Conservation (phyloP, 2,113 vertebrate genomes). For the Accipiter cooperii region DNA sequence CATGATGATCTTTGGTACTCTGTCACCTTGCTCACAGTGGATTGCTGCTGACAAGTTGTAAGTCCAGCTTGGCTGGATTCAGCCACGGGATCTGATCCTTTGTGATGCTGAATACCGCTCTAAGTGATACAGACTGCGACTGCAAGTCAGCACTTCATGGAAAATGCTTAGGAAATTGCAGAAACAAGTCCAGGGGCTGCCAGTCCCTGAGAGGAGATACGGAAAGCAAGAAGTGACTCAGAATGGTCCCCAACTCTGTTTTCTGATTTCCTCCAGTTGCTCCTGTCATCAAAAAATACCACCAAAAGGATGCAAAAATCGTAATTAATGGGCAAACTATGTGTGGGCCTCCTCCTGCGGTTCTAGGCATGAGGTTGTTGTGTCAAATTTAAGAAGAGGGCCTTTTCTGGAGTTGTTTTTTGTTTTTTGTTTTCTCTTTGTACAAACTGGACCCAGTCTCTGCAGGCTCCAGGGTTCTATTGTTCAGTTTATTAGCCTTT, state of each 20-base stretch:
- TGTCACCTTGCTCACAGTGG: constrained; percentile 19
- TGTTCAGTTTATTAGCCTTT: constrained; percentile 51
- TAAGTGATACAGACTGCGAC: constrained; percentile 9
- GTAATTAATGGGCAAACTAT: neutral
- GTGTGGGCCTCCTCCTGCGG: neutral
- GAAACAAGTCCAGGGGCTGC: neutral
- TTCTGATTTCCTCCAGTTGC: constrained; percentile 5
- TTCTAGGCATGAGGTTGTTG: constrained; percentile 22
- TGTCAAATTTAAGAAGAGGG: neutral
- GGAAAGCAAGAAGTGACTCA: neutral
- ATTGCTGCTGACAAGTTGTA: constrained; percentile 47
- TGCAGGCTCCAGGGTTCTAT: constrained; percentile 33
- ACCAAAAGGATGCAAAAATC: neutral
- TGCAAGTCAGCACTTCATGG: constrained; percentile 44
- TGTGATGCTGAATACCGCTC: constrained; percentile 15
- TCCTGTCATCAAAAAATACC: neutral
- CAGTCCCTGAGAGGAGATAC: neutral
- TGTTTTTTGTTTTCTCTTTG: neutral
- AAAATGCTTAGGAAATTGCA: neutral
- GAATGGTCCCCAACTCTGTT: neutral
- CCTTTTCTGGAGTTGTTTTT: neutral
- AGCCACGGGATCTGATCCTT: neutral
- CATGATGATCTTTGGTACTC: constrained; percentile 10
- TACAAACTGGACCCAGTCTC: neutral
- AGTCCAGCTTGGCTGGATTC: constrained; percentile 28